Percentiles rank a stretch among this genome's conserved stretches.
These are phyloP conservation scores for Brachymystax lenok DNA, from an alignment of 2,797 vertebrate genomes.

Conservation along the genomic window DNA sequence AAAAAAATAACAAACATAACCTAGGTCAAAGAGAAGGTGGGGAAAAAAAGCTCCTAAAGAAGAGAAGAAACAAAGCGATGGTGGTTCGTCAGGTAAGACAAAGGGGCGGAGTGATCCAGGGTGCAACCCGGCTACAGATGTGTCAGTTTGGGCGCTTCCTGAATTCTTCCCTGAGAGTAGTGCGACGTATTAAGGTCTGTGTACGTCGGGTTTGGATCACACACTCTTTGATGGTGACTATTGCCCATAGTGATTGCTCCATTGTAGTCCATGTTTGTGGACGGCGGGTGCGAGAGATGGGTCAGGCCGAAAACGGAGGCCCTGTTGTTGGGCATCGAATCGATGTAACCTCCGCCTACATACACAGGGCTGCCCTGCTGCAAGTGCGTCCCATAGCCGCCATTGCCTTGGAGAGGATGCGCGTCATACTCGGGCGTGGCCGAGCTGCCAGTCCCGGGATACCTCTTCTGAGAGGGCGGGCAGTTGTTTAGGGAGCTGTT, in stretches of 20 bases:
- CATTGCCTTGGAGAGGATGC: slow-evolving; percentile 90
- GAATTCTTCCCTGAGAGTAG: slow-evolving; percentile 99
- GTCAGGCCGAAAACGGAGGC: slow-evolving; percentile 92
- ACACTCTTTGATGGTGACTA: slow-evolving; percentile 91
- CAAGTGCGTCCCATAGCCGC: slow-evolving; percentile 92
- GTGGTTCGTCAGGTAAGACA: slow-evolving; percentile 71
- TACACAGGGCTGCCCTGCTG: slow-evolving; percentile 97
- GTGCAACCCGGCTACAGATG: slow-evolving; percentile 88
- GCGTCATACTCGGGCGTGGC: slow-evolving; percentile 92
- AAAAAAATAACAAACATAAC: slow-evolving; percentile 58
- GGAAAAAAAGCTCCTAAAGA: slow-evolving; percentile 49
- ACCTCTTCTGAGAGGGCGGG: slow-evolving; percentile 92
- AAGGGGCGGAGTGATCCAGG: slow-evolving; percentile 70
- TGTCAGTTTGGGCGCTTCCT: slow-evolving; percentile 98
- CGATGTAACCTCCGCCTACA: slow-evolving; percentile 92
- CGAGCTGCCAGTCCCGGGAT: slow-evolving; percentile 84
- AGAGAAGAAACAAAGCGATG: slow-evolving; percentile 68
- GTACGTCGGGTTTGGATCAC: slow-evolving; percentile 92
- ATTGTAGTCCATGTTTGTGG: slow-evolving; percentile 92
- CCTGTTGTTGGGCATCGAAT: slow-evolving; percentile 89
- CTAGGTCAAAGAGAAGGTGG: slow-evolving; percentile 43
- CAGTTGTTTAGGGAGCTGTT: slow-evolving; percentile 89
- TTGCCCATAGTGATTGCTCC: slow-evolving; percentile 90
- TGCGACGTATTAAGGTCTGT: slow-evolving; percentile 93
- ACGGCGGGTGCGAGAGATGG: slow-evolving; percentile 89